Conservation (phyloP, 2,113 vertebrate species). For the Rhinolophus ferrumequinum region DNA sequence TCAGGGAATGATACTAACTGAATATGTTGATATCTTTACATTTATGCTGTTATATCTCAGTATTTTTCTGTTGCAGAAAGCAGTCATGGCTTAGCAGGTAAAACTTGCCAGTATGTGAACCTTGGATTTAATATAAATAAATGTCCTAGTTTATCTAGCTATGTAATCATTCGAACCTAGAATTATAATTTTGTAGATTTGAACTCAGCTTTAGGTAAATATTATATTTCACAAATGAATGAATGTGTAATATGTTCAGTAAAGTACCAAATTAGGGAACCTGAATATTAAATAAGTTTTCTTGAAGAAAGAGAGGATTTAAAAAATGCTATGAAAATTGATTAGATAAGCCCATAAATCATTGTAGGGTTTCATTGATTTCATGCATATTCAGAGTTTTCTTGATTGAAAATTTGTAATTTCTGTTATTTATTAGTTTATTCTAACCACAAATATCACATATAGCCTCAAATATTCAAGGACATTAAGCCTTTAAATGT, state of each 20-base stretch:
- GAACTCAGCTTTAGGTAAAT: slow-evolving; percentile 80
- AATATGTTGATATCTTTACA: slow-evolving; percentile 46
- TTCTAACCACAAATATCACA: slow-evolving; percentile 51
- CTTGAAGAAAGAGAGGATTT: slow-evolving; percentile 71
- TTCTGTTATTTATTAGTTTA: slow-evolving; percentile 63
- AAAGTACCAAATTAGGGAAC: slow-evolving; percentile 69
- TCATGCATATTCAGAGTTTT: slow-evolving; percentile 76
- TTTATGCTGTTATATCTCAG: slow-evolving; percentile 62
- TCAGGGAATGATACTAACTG: slow-evolving; percentile 12
- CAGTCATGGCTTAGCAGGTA: slow-evolving; percentile 66
- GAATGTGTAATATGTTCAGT: slow-evolving; percentile 75
- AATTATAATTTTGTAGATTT: slow-evolving; percentile 73
- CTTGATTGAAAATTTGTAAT: slow-evolving; percentile 65
- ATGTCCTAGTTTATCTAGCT: slow-evolving; percentile 74
- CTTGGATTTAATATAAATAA: slow-evolving; percentile 79
- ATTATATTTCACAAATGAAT: slow-evolving; percentile 74
- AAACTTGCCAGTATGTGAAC: slow-evolving; percentile 62
- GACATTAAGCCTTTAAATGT: slow-evolving; percentile 40
- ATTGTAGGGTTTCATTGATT: slow-evolving; percentile 73
- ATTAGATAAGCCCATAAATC: slow-evolving; percentile 60
- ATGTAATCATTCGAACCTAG: slow-evolving; percentile 68
- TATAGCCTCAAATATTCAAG: slow-evolving; percentile 43
- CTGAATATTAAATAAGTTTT: slow-evolving; percentile 73
- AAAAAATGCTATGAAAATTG: slow-evolving; percentile 65
- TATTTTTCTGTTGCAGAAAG: slow-evolving; percentile 62